Percentiles rank a stretch among this genome's conserved stretches.
Evolutionary conservation across 2,113 vertebrate species (phyloP).

Genomic region (Calypte anna): DNA sequence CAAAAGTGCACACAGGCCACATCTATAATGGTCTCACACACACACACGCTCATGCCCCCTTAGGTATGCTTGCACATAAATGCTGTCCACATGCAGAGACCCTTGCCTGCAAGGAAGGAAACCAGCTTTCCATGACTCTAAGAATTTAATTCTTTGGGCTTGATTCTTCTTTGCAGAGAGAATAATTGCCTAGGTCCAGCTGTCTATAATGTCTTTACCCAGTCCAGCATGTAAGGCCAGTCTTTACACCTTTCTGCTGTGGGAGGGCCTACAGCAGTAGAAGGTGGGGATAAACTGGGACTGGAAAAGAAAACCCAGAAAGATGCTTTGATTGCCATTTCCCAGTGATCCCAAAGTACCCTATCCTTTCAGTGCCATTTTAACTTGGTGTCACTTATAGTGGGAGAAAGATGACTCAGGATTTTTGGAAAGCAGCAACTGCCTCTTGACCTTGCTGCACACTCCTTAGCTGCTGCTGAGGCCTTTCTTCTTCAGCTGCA

Average conservation of each 20-base stretch:
- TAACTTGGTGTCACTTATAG: not conserved
- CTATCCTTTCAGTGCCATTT: not conserved
- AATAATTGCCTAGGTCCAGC: not conserved
- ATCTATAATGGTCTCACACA: not conserved
- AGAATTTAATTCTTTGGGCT: not conserved
- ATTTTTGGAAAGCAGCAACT: not conserved
- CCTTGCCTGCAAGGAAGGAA: not conserved
- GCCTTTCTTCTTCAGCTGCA: not conserved
- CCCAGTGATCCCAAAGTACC: not conserved
- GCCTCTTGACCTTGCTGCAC: not conserved
- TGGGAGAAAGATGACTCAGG: not conserved
- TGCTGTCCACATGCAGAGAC: not conserved
- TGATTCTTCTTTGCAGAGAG: not conserved
- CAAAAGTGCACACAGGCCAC: not conserved
- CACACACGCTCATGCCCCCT: accelerated
- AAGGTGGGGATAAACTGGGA: not conserved
- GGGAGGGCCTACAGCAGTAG: not conserved
- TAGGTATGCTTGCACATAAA: not conserved
- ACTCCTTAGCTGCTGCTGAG: not conserved
- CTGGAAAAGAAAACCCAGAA: not conserved
- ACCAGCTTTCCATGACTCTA: not conserved
- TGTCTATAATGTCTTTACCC: not conserved
- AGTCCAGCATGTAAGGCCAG: not conserved
- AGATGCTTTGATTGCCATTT: not conserved
- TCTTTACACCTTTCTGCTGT: not conserved